Conservation (phyloP, 53 echinoderm and acorn worm genomes). For the Paelopatides confundens region DNA sequence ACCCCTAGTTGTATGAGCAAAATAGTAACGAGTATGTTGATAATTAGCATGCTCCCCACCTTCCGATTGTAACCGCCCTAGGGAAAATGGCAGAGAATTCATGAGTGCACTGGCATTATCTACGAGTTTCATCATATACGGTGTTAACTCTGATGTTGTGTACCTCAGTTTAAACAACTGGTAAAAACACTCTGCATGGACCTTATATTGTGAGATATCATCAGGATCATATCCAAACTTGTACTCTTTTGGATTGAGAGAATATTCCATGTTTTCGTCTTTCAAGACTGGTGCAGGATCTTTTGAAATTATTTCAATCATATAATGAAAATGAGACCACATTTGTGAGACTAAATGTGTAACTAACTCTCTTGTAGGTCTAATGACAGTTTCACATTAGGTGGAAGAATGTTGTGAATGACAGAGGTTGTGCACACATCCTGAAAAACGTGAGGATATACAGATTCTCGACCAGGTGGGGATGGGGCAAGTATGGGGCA, state of each 20-base stretch:
- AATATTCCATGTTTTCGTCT: background rate
- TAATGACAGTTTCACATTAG: background rate
- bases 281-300: background rate
- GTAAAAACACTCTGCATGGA: conserved; percentile 68
- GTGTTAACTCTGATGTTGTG: conserved; percentile 59
- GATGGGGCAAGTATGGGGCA: background rate
- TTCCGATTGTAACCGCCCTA: conserved; percentile 69
- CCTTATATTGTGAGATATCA: background rate
- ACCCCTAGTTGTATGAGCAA: conserved; percentile 74
- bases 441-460: conserved; percentile 16
- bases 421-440: conserved; percentile 49
- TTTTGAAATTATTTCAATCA: conserved; percentile 27
- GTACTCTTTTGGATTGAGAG: conserved; percentile 38
- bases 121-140: conserved; percentile 80
- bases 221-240: background rate
- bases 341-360: background rate
- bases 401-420: background rate
- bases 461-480: background rate
- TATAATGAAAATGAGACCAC: conserved; percentile 38
- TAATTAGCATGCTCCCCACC: conserved; percentile 81
- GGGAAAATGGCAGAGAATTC: conserved; percentile 51
- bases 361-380: background rate
- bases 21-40: conserved; percentile 64
- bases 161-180: conserved; percentile 62
- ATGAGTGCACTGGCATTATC: conserved; percentile 65